phyloP scores from a whole-genome alignment of 2,797 vertebrate species.

The Tadarida brasiliensis region DNA sequence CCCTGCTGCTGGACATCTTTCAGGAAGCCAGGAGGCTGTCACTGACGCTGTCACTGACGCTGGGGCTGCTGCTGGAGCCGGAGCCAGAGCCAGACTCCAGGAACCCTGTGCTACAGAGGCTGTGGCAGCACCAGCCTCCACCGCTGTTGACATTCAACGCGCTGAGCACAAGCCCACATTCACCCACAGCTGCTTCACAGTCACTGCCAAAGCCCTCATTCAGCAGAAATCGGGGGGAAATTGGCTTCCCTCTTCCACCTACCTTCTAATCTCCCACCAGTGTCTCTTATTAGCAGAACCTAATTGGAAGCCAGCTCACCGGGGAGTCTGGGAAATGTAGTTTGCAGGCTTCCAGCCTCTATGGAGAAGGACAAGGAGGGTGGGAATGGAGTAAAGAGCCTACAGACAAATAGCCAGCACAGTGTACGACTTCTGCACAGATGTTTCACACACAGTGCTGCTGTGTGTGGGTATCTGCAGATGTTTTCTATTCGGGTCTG shows the following conservation, averaged over 20 bases:
- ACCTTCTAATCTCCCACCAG: background rate
- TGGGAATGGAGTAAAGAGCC: background rate
- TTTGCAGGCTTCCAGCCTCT: background rate
- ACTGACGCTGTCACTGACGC: accelerated
- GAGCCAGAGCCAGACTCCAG: background rate
- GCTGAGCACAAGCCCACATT: background rate
- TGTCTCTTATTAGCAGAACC: background rate
- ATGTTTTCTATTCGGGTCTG: slow-evolving; percentile 49
- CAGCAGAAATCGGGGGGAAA: background rate
- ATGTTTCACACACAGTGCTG: background rate
- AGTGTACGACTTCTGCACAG: background rate
- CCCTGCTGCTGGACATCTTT: background rate
- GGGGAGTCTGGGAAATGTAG: slow-evolving; percentile 10
- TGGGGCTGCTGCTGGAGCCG: no score
- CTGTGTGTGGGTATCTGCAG: background rate
- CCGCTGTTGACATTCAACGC: background rate
- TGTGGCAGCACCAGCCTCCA: background rate
- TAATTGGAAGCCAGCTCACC: background rate
- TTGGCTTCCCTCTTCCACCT: background rate
- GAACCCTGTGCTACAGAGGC: accelerated
- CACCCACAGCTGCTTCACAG: background rate
- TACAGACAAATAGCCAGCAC: background rate
- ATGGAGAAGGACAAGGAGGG: background rate
- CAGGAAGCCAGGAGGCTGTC: background rate
- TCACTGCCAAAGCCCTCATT: background rate